Evolutionary conservation across 2,797 vertebrate genomes (phyloP).

Genomic region (Falco concolor): DNA sequence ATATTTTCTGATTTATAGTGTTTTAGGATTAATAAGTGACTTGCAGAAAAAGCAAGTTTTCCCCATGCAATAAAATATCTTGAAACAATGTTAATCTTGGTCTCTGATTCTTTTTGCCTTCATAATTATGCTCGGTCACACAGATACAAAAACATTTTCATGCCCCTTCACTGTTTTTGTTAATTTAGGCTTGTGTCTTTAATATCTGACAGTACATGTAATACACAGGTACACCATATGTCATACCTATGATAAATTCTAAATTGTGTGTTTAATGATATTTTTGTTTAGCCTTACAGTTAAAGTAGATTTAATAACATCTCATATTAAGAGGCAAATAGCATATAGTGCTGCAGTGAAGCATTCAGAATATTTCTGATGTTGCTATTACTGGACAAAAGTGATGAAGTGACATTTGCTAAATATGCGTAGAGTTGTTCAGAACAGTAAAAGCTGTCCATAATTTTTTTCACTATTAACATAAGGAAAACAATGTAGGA

Average conservation of each 20-base stretch:
- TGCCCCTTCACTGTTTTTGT: background rate
- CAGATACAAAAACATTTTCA: background rate
- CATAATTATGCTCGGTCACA: background rate
- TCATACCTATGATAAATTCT: background rate
- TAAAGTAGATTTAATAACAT: background rate
- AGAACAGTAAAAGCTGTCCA: background rate
- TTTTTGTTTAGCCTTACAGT: background rate
- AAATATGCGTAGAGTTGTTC: background rate
- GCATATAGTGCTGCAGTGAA: background rate
- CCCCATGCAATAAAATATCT: background rate
- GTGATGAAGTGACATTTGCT: background rate
- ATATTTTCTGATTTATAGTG: background rate
- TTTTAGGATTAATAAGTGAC: background rate
- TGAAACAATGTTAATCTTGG: background rate
- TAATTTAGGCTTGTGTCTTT: background rate
- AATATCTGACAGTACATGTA: background rate
- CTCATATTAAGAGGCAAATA: background rate
- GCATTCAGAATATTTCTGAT: background rate
- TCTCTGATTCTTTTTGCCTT: slow-evolving; percentile 48
- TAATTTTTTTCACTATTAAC: background rate
- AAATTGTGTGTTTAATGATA: background rate
- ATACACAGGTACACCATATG: background rate
- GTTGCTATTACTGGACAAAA: background rate
- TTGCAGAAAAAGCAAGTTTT: background rate
- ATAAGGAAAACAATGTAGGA: background rate